Conservation (phyloP, 2,797 vertebrate species). For the Propithecus perrieri region DNA sequence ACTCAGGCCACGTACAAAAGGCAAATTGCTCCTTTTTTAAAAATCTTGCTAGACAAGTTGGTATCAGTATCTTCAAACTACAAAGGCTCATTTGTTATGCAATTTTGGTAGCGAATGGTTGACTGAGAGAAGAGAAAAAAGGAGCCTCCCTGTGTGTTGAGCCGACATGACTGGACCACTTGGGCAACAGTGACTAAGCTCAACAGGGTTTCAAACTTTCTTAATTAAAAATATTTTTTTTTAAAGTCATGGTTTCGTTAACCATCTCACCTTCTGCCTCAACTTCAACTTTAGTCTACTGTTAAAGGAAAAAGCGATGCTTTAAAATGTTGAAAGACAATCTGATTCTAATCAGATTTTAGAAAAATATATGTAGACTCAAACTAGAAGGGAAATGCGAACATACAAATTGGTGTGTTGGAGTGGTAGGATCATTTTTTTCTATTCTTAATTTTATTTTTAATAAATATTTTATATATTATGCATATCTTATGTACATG, state of each 20-base stretch:
- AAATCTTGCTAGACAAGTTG: constrained; percentile 44
- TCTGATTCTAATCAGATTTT: background rate
- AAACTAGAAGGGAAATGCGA: background rate
- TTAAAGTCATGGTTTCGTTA: background rate
- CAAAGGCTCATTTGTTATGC: constrained; percentile 50
- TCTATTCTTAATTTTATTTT: background rate
- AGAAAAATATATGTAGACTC: background rate
- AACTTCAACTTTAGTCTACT: background rate
- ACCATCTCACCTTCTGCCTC: background rate
- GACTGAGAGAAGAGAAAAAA: background rate
- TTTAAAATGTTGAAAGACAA: constrained; percentile 23
- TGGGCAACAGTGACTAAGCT: background rate
- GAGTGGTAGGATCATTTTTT: background rate
- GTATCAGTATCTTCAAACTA: constrained; percentile 45
- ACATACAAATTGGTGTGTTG: background rate
- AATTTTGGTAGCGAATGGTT: background rate
- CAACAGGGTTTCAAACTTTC: background rate
- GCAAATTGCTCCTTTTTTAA: background rate
- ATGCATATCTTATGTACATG: background rate
- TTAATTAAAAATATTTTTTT: background rate
- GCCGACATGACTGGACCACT: background rate
- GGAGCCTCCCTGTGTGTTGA: background rate
- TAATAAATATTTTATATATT: background rate
- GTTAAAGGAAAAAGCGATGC: background rate
- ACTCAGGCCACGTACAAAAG: constrained; percentile 17